A percentile compares a stretch with the other conserved stretches of the same genome.
These are phyloP conservation scores for Gymnobelideus leadbeateri DNA, from an alignment of 2,113 vertebrate genomes.

Conservation along the genomic window DNA sequence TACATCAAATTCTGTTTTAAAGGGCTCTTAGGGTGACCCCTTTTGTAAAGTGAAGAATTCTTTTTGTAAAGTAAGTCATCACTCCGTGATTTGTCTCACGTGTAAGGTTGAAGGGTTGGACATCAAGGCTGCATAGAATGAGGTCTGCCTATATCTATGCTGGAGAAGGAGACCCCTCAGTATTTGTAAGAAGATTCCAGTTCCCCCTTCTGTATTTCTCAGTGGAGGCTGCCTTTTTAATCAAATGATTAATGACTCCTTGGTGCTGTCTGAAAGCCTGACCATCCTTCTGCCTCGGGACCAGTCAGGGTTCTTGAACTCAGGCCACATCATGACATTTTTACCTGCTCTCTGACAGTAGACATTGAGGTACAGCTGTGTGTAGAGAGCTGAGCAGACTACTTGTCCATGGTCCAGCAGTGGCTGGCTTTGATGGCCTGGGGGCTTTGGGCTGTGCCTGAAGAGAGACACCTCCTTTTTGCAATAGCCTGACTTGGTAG, in stretches of 20 bases:
- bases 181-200: background rate
- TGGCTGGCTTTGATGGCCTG: background rate
- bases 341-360: background rate
- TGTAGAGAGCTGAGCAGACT: background rate
- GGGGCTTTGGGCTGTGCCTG: background rate
- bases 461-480: background rate
- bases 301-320: background rate
- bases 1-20: constrained; percentile 67
- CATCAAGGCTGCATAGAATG: background rate
- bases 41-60: constrained; percentile 72
- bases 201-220: background rate
- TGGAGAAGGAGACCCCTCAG: background rate
- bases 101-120: constrained; percentile 20
- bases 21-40: constrained; percentile 36
- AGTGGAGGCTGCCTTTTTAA: constrained; percentile 7
- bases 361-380: background rate
- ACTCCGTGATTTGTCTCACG: constrained; percentile 25
- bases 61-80: constrained; percentile 61
- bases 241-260: background rate
- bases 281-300: background rate
- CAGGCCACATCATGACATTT: background rate
- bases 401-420: background rate
- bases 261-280: background rate
- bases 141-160: constrained; percentile 26
- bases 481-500: background rate